Evolutionary conservation across 1,140 invertebrate species (phyloP).

Genomic region (Mya arenaria): DNA sequence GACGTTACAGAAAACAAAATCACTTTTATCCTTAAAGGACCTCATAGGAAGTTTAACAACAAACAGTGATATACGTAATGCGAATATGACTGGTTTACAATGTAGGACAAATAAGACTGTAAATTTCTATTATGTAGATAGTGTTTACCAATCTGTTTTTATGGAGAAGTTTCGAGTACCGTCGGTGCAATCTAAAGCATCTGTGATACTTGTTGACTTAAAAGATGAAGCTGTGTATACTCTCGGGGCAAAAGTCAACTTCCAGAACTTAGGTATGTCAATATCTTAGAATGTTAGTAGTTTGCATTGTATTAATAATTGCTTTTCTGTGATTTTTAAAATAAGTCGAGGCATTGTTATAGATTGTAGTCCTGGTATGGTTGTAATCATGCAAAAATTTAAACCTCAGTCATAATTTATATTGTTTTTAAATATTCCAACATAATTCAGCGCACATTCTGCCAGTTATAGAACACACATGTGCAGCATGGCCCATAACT

Average conservation of each 20-base stretch:
- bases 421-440: too few relatives aligned
- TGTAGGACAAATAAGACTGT: constrained; percentile 87
- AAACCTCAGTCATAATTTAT: too few relatives aligned
- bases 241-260: constrained; percentile 26
- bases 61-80: constrained; percentile 29
- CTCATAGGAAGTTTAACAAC: constrained; percentile 3
- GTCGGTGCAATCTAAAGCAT: constrained; percentile 80
- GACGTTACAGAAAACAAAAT: constrained; percentile 56
- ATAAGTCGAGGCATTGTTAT: too few relatives aligned
- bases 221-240: constrained; percentile 81
- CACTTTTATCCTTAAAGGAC: constrained; percentile 18
- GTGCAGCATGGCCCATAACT: too few relatives aligned
- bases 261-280: constrained; percentile 30
- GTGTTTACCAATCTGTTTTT: constrained; percentile 87
- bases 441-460: too few relatives aligned
- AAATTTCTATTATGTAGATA: constrained; percentile 88
- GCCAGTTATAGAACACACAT: too few relatives aligned
- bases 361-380: too few relatives aligned
- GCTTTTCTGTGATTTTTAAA: too few relatives aligned
- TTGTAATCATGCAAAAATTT: too few relatives aligned
- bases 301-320: too few relatives aligned
- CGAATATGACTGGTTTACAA: constrained; percentile 79
- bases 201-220: constrained; percentile 88
- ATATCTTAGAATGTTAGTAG: too few relatives aligned
- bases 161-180: constrained; percentile 86